phyloP scores from a whole-genome alignment of 2,888 invertebrate species.

The Frankliniella fusca region DNA sequence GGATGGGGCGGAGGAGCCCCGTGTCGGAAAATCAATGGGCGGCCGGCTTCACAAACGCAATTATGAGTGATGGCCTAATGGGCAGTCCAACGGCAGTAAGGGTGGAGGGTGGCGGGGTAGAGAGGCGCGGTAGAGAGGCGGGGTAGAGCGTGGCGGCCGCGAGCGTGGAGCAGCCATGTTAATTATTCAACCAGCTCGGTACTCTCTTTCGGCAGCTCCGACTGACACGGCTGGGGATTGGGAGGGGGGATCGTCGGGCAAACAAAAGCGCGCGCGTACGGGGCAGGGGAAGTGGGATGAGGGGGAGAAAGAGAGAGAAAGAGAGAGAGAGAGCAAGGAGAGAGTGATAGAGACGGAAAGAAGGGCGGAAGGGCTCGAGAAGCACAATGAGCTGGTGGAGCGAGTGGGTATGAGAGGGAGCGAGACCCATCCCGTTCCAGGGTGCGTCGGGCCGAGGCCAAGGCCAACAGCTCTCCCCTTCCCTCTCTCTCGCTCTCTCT shows the following conservation, averaged over 20 bases:
- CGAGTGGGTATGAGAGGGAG: not conserved
- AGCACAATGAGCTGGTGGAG: not conserved
- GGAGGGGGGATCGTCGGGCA: not conserved
- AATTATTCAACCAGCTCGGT: not conserved
- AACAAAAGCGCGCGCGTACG: not conserved
- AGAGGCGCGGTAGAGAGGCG: not conserved
- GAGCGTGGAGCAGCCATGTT: not conserved
- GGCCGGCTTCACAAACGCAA: not conserved
- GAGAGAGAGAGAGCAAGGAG: not conserved
- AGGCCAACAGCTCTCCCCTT: no score
- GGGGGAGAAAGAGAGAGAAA: slow-evolving; percentile 1
- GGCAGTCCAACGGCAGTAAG: no score
- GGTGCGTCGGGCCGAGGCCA: no score
- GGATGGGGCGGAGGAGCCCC: no score
- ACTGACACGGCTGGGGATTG: slow-evolving; percentile 19
- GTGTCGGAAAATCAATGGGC: not conserved
- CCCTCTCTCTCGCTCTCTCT: not conserved
- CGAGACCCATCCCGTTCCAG: not conserved
- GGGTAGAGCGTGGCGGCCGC: not conserved
- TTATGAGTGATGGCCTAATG: slow-evolving; percentile 3
- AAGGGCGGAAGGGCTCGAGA: not conserved
- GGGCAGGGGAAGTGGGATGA: not conserved
- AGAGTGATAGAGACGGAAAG: no score
- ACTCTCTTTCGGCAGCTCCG: not conserved
- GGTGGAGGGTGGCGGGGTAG: not conserved